Evolutionary conservation across 2,888 invertebrate species (phyloP), one percentile per base, ranked within the genome.

Genomic region (Caenorhabditis virilis): DNA sequence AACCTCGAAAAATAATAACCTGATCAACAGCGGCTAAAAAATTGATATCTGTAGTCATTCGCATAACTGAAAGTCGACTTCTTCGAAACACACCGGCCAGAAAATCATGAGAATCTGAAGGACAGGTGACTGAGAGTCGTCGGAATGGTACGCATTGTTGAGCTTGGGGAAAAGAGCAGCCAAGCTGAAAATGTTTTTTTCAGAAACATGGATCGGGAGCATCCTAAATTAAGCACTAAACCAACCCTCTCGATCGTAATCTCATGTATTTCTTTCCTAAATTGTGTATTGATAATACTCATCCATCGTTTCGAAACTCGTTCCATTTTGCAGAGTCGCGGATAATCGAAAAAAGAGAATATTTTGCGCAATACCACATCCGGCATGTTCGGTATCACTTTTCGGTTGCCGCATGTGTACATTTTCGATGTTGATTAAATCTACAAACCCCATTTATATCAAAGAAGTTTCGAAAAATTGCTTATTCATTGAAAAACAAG

Each of bases 301-400:
- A 59, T 58, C 73, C 73, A 73, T 18, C 73, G 66, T 25, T 64
- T 62, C 48, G 70, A 73, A 16, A 73, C 73, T n/a, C 69, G 49
- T 41, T 71, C 70, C 53, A 69, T 52, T 39, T 59, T 51, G 25
- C 62, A 68, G 6, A 73, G 30, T 43, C 58, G 47, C 35, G 46
- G 26, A 43, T 64, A 67, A 35, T 67, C 62, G 35, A 49, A 61
- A 23, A 53, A 42, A 15, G 33, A 42, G 55, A 73, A 73, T 26
- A 73, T 64, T 38, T 69, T 69, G 1, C 70, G 66, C 9, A 73
- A 53, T 7, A 71, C 66, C 25, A 73, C 45, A 50, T 73, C 73
- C 16, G 73, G 73, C 58, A 73, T 58, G 38, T 71, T 73, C 26
- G 73, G 73, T 16, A 69, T 63, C 33, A 73, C 61, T 60, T 64